Percentiles rank a stretch among this genome's conserved stretches.
Evolutionary conservation across 2,888 invertebrate species (phyloP).

Genomic region (Drosophila niveifrons): DNA sequence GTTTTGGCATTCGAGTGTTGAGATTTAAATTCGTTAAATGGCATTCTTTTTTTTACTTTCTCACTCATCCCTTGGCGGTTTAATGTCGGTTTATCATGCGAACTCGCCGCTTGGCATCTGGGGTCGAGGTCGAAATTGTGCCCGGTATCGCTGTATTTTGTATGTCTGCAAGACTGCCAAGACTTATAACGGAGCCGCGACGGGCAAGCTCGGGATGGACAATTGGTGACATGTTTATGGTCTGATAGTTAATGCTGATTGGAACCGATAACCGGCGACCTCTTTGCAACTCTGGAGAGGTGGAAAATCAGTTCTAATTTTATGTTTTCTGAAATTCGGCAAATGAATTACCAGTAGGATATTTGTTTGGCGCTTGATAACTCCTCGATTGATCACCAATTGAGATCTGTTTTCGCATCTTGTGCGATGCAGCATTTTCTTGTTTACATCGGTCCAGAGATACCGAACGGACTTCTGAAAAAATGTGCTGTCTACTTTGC

Average conservation of each 20-base stretch:
- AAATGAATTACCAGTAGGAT: slow-evolving; percentile 42
- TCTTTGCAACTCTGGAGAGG: slow-evolving; percentile 44
- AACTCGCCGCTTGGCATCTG: slow-evolving; percentile 82
- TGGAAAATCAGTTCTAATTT: slow-evolving; percentile 15
- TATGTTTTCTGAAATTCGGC: not conserved
- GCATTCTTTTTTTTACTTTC: not conserved
- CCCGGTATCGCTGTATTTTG: not conserved
- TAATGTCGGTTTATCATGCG: slow-evolving; percentile 85
- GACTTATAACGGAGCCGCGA: slow-evolving; percentile 69
- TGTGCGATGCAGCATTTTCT: slow-evolving; percentile 1
- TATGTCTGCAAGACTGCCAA: slow-evolving; percentile 48
- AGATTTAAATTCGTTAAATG: slow-evolving; percentile 33
- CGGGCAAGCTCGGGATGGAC: slow-evolving; percentile 43
- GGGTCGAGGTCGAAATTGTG: slow-evolving; percentile 37
- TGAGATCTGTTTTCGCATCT: slow-evolving; percentile 47
- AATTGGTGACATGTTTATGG: slow-evolving; percentile 45
- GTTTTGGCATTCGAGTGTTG: slow-evolving; percentile 7
- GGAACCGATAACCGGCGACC: slow-evolving; percentile 79
- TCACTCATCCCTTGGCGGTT: slow-evolving; percentile 8
- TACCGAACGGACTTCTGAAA: slow-evolving; percentile 72
- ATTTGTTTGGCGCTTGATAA: slow-evolving; percentile 20
- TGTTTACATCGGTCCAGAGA: slow-evolving; percentile 78
- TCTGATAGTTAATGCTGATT: slow-evolving; percentile 74
- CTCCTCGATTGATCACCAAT: slow-evolving; percentile 41
- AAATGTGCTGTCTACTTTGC: slow-evolving; percentile 61